Evolutionary conservation across 2,113 vertebrate species (phyloP).

Genomic region (Sorex fumeus): DNA sequence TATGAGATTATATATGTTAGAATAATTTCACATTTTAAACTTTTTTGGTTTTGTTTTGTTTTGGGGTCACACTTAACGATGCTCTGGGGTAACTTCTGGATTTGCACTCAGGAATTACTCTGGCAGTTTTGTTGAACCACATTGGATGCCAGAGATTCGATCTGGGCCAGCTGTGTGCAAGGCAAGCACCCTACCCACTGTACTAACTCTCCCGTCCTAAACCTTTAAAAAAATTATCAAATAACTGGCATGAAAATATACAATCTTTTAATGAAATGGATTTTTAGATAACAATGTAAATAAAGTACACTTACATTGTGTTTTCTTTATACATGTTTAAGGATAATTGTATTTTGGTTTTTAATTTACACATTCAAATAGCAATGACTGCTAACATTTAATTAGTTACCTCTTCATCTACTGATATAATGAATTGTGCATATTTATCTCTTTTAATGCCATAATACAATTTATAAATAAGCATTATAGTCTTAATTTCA

Average conservation of each 20-base stretch:
- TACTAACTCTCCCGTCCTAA: no score
- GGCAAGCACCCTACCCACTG: no score
- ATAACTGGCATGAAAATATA: no score
- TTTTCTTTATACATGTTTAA: not conserved
- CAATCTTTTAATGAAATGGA: not conserved
- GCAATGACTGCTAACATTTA: not conserved
- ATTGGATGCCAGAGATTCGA: no score
- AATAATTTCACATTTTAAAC: not conserved
- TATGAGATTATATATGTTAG: not conserved
- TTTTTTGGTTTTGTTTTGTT: no score
- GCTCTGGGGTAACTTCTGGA: no score
- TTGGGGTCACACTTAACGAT: no score
- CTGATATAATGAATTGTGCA: not conserved
- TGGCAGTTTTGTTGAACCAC: no score
- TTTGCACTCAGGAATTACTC: no score
- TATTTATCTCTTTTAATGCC: not conserved
- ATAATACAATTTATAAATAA: not conserved
- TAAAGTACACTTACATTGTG: not conserved
- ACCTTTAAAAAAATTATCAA: no score
- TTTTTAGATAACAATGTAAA: not conserved
- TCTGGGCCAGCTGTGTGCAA: no score
- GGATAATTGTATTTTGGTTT: constrained; percentile 2
- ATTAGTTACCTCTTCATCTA: not conserved
- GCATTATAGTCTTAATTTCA: no score
- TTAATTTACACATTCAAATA: not conserved